Conservation (phyloP, 2,888 invertebrate species). For the Melieria omissa region DNA sequence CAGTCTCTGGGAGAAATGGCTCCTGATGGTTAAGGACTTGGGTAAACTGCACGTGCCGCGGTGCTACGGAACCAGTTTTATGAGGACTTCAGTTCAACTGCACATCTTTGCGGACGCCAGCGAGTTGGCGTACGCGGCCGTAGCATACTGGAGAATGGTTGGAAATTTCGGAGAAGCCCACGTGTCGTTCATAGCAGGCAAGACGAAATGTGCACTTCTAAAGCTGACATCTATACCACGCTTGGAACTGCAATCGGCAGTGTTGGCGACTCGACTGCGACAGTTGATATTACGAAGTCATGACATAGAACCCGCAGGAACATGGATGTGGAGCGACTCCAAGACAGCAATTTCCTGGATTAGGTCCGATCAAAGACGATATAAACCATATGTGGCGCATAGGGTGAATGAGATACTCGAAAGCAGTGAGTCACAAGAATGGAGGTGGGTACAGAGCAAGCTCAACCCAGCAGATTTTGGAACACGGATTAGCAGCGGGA, state of each 20-base stretch:
- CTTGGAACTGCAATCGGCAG: constrained; percentile 35
- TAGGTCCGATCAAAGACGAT: constrained; percentile 35
- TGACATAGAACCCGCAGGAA: too few relatives aligned
- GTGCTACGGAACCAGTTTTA: constrained; percentile 22
- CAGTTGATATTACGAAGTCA: constrained; percentile 6
- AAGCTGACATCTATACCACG: constrained; percentile 34
- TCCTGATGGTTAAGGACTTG: constrained; percentile 16
- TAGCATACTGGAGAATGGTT: constrained; percentile 29
- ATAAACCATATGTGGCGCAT: constrained; percentile 47
- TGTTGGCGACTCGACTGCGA: constrained; percentile 26
- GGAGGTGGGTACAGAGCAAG: constrained; percentile 37
- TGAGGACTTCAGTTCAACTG: constrained; percentile 9
- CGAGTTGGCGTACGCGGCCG: constrained; percentile 35
- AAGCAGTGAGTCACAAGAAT: not conserved
- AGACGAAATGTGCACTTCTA: constrained; percentile 30
- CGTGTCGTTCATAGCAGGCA: constrained; percentile 23
- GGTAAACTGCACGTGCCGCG: constrained; percentile 25
- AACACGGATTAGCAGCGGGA: too few relatives aligned
- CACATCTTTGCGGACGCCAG: constrained; percentile 39
- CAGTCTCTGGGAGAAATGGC: constrained; percentile 27
- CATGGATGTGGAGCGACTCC: constrained; percentile 37
- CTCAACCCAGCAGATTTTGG: constrained; percentile 36
- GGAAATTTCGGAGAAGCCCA: not conserved
- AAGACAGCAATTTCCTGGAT: constrained; percentile 39
- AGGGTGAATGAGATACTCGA: constrained; percentile 36